These are phyloP conservation scores for Megalops cyprinoides DNA, from an alignment of 2,797 vertebrate genomes.

Conservation along the genomic window DNA sequence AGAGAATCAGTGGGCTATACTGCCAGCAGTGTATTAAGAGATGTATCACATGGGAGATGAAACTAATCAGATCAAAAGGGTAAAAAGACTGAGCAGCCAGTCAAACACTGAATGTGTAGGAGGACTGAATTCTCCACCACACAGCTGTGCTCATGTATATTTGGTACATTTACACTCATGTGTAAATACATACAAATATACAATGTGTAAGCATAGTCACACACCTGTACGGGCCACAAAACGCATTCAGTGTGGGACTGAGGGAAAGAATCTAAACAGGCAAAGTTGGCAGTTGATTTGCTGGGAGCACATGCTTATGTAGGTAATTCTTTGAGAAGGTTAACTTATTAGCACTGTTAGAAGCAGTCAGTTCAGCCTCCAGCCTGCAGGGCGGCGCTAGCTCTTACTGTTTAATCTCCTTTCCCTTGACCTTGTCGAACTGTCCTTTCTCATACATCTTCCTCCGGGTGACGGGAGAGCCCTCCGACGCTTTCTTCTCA, in stretches of 20 bases:
- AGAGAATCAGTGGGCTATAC: constrained; percentile 24
- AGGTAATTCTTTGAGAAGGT: constrained; percentile 12
- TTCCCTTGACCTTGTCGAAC: constrained; percentile 81
- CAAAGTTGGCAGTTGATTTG: constrained; percentile 6
- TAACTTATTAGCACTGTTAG: constrained; percentile 11
- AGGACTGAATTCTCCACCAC: background rate
- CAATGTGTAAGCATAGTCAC: background rate
- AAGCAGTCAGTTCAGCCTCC: constrained; percentile 15
- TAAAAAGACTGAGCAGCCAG: constrained; percentile 15
- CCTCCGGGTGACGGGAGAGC: constrained; percentile 84
- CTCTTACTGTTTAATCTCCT: constrained; percentile 90
- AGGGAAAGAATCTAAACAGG: constrained; percentile 20
- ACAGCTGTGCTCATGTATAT: background rate
- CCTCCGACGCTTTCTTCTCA: constrained; percentile 83
- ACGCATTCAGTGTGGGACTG: constrained; percentile 34
- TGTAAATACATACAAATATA: constrained; percentile 7
- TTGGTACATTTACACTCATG: constrained; percentile 9
- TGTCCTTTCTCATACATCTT: constrained; percentile 78
- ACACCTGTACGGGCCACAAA: background rate
- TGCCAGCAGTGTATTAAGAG: background rate
- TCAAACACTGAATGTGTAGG: constrained; percentile 34
- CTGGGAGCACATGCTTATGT: constrained; percentile 30
- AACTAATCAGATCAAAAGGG: constrained; percentile 11
- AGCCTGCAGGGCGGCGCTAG: constrained; percentile 38
- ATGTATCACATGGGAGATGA: background rate